Conservation (phyloP, 1,140 invertebrate genomes). For the Adoxophyes honmai region DNA sequence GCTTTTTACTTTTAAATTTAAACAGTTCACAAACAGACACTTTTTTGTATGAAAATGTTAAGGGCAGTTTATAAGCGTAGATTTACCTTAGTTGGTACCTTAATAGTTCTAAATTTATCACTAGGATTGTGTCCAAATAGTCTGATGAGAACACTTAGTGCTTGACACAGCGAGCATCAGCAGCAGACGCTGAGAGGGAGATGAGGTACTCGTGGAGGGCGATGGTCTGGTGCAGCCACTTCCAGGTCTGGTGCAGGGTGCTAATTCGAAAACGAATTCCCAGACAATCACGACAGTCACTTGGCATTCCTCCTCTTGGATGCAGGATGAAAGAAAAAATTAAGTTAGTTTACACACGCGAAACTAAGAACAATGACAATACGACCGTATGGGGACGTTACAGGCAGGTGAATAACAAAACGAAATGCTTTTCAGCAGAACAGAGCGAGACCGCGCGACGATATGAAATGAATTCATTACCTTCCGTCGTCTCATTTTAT, state of each 20-base stretch:
- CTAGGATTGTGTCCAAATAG: conserved; percentile 14
- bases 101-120: conserved; percentile 7
- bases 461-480: conserved; percentile 59
- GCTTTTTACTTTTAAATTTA: conserved; percentile 25
- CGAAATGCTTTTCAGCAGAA: conserved; percentile 22
- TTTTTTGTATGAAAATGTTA: conserved; percentile 69
- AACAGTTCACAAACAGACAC: conserved; percentile 48
- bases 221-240: conserved; percentile 94
- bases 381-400: background rate
- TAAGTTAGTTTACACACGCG: conserved; percentile 34
- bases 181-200: conserved; percentile 85
- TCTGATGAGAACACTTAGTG: conserved; percentile 41
- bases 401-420: conserved; percentile 4
- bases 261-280: conserved; percentile 90
- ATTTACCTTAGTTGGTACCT: conserved; percentile 36
- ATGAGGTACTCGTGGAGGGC: conserved; percentile 91
- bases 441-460: conserved; percentile 40
- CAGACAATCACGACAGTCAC: conserved; percentile 88
- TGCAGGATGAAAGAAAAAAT: conserved; percentile 78
- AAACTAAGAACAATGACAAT: conserved; percentile 13
- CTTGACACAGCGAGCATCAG: conserved; percentile 72
- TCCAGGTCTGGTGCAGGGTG: conserved; percentile 91
- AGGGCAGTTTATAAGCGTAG: conserved; percentile 49
- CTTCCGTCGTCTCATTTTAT: conserved; percentile 70
- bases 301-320: conserved; percentile 88